These are phyloP conservation scores for Lepidocyrtoides sp. DNA, from an alignment of 2,888 invertebrate species.

Conservation along the genomic window DNA sequence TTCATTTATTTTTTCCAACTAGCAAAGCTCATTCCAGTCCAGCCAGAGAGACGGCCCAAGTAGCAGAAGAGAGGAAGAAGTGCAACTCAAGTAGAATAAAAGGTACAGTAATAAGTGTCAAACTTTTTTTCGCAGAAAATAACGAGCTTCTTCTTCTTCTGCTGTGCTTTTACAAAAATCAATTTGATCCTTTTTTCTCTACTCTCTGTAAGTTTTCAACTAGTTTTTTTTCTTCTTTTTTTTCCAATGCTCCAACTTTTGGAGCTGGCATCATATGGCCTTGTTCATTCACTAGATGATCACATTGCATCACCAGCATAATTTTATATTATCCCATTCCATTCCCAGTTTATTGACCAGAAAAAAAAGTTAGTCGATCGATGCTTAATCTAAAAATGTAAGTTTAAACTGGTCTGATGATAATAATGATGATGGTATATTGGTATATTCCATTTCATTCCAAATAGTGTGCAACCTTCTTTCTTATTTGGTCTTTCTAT, in stretches of 20 bases:
- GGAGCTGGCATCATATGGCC: background rate
- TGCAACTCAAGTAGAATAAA: slow-evolving; percentile 20
- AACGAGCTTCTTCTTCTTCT: background rate
- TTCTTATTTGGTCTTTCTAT: background rate
- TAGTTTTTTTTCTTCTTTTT: too few species aligned
- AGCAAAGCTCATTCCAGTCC: slow-evolving; percentile 11
- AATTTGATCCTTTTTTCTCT: slow-evolving; percentile 9
- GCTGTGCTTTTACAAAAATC: background rate
- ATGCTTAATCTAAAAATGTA: background rate
- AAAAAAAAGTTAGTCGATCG: slow-evolving; percentile 37
- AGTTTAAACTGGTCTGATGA: slow-evolving; percentile 18
- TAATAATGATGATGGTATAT: background rate
- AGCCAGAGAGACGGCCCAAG: too few species aligned
- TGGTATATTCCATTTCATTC: background rate
- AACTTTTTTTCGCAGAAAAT: slow-evolving; percentile 27
- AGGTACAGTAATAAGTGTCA: slow-evolving; percentile 25
- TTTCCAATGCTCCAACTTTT: too few species aligned
- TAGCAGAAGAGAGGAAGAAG: background rate
- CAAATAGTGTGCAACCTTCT: background rate
- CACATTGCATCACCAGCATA: slow-evolving; percentile 29
- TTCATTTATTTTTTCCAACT: slow-evolving; percentile 28
- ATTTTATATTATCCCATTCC: background rate
- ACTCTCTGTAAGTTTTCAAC: background rate
- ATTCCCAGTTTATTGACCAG: slow-evolving; percentile 55
- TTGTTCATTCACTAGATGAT: slow-evolving; percentile 24